Evolutionary conservation across 1,140 invertebrate genomes (phyloP).

Genomic region (Caenorhabditis inopinata): DNA sequence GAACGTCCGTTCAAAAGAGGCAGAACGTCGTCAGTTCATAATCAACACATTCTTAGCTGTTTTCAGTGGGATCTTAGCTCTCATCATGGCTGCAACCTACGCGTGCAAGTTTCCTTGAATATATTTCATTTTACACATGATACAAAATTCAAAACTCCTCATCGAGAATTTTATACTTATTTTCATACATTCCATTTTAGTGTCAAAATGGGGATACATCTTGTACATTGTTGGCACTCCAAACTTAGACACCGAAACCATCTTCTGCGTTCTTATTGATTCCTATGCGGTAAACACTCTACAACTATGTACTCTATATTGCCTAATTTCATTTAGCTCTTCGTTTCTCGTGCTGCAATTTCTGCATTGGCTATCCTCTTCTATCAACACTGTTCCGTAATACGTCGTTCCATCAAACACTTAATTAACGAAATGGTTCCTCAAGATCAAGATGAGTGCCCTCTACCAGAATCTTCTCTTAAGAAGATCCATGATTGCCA

Average conservation of each 20-base stretch:
- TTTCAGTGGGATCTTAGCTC: not conserved
- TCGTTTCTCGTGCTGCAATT: not conserved
- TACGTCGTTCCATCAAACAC: conserved; percentile 6
- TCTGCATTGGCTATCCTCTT: not conserved
- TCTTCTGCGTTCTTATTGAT: conserved; percentile 5
- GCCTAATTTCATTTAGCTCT: not conserved
- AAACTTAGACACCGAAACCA: not conserved
- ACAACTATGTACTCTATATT: not conserved
- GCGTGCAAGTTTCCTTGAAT: not conserved
- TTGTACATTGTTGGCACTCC: conserved; percentile 17
- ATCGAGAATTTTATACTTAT: too few species aligned
- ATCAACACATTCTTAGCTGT: conserved; percentile 7
- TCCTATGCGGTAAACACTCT: not conserved
- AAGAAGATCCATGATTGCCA: conserved; percentile 28
- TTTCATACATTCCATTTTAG: not conserved
- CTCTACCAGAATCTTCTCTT: conserved; percentile 25
- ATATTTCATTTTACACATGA: too few species aligned
- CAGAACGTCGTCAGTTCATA: not conserved
- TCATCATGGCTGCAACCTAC: conserved; percentile 10
- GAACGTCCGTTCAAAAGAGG: conserved; percentile 1
- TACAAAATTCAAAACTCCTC: too few species aligned
- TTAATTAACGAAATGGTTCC: conserved; percentile 17
- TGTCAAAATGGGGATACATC: conserved; percentile 13
- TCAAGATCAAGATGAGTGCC: conserved; percentile 21
- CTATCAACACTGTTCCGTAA: conserved; percentile 22